Percentiles rank a stretch among this genome's conserved stretches.
Evolutionary conservation across 2,797 vertebrate genomes (phyloP).

Genomic region (Amphiprion clarkii): DNA sequence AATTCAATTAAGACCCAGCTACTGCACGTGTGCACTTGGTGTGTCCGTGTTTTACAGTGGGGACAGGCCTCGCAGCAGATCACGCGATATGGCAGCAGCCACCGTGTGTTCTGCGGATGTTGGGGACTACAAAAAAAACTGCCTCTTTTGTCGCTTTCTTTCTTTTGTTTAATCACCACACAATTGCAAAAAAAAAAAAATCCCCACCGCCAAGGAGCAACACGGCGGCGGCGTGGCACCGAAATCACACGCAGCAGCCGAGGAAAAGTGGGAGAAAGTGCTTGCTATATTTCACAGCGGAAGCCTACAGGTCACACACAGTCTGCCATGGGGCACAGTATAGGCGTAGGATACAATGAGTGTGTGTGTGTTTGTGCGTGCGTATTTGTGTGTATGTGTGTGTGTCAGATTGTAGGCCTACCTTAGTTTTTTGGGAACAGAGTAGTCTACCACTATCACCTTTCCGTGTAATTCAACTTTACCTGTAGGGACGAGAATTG

Average conservation of each 20-base stretch:
- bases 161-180: conserved; percentile 31
- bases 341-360: conserved; percentile 49
- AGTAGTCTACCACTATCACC: conserved; percentile 97
- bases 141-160: conserved; percentile 42
- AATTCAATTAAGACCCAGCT: conserved; percentile 44
- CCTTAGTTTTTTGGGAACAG: conserved; percentile 97
- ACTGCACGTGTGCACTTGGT: conserved; percentile 1
- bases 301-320: conserved; percentile 75
- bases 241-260: conserved; percentile 17
- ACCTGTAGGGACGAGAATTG: conserved; percentile 86
- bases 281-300: conserved; percentile 74
- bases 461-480: conserved; percentile 97
- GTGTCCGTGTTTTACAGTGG: conserved; percentile 31
- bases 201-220: conserved; percentile 12
- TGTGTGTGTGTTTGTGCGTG: conserved; percentile 19
- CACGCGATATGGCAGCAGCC: conserved; percentile 67
- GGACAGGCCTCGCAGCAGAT: conserved; percentile 64
- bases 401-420: conserved; percentile 76
- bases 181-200: conserved; percentile 14
- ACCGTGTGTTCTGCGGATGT: conserved; percentile 58
- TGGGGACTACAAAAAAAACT: conserved; percentile 30
- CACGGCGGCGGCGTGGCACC: background rate
- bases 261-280: conserved; percentile 38
- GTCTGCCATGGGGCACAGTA: conserved; percentile 60
- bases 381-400: background rate